phyloP scores from a whole-genome alignment of 2,113 vertebrate genomes.

The Anoura caudifer region DNA sequence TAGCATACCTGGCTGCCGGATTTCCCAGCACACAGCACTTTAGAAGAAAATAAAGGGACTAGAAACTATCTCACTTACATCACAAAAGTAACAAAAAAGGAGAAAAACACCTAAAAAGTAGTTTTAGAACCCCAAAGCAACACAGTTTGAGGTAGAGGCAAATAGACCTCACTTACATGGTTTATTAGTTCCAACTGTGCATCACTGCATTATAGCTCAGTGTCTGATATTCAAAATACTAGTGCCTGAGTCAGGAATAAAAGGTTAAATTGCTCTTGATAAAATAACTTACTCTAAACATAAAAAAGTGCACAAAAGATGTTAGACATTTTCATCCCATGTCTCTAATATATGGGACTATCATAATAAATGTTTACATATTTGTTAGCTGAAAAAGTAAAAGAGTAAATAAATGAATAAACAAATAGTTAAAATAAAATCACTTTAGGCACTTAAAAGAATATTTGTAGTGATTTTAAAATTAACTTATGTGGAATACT shows the following conservation, averaged over 20 bases:
- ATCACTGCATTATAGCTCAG: not conserved
- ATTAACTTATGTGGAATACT: slow-evolving; percentile 2
- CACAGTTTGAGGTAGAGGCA: not conserved
- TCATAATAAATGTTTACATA: slow-evolving; percentile 3
- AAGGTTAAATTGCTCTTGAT: not conserved
- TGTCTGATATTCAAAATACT: slow-evolving; percentile 24
- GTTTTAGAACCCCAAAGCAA: not conserved
- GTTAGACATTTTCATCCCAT: not conserved
- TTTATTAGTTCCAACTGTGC: not conserved
- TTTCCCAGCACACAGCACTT: not conserved
- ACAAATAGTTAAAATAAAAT: slow-evolving; percentile 14
- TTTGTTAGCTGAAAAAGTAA: slow-evolving; percentile 11
- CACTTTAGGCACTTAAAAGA: not conserved
- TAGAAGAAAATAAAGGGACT: slow-evolving; percentile 26
- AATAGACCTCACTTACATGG: not conserved
- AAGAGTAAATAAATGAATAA: not conserved
- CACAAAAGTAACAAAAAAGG: not conserved
- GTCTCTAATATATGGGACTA: not conserved
- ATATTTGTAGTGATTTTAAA: slow-evolving; percentile 22
- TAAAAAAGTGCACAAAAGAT: not conserved
- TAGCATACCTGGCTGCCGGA: not conserved
- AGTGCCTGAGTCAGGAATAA: not conserved
- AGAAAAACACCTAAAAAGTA: not conserved
- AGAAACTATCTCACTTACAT: slow-evolving; percentile 11
- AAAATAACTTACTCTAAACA: not conserved